These are phyloP conservation scores for Mohoua ochrocephala DNA, from an alignment of 2,113 vertebrate species.

Conservation along the genomic window DNA sequence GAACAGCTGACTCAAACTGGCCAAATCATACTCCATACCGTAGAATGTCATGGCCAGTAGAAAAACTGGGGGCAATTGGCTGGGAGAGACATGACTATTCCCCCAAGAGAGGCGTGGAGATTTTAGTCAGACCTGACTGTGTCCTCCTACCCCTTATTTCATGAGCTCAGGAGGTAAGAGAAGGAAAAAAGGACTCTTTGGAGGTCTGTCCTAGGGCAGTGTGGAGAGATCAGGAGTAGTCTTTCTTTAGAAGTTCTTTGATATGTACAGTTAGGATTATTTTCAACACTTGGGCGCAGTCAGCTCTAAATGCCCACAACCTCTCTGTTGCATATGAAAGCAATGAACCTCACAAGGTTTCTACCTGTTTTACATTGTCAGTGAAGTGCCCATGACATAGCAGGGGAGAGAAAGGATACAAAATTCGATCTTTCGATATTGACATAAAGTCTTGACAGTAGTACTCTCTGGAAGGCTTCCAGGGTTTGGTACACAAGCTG, in stretches of 20 bases:
- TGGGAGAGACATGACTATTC: background rate
- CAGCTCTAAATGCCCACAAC: background rate
- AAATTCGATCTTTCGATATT: background rate
- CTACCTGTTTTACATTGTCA: background rate
- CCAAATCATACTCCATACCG: background rate
- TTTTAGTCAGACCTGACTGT: background rate
- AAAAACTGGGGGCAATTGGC: background rate
- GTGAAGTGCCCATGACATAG: background rate
- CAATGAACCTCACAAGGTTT: background rate
- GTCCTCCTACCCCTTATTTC: background rate
- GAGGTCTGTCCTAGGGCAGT: background rate
- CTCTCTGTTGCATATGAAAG: background rate
- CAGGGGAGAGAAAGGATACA: background rate
- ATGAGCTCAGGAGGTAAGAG: background rate
- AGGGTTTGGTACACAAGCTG: background rate
- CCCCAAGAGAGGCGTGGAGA: fast-evolving
- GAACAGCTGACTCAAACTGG: background rate
- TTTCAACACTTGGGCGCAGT: background rate
- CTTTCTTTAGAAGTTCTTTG: background rate
- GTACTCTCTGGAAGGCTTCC: background rate
- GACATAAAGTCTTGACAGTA: background rate
- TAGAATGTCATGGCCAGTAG: too few relatives aligned
- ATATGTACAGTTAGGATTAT: background rate
- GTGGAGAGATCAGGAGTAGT: background rate
- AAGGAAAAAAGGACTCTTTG: background rate